Evolutionary conservation across 2,888 invertebrate genomes (phyloP).

Genomic region (Hirudinaria manillensis): DNA sequence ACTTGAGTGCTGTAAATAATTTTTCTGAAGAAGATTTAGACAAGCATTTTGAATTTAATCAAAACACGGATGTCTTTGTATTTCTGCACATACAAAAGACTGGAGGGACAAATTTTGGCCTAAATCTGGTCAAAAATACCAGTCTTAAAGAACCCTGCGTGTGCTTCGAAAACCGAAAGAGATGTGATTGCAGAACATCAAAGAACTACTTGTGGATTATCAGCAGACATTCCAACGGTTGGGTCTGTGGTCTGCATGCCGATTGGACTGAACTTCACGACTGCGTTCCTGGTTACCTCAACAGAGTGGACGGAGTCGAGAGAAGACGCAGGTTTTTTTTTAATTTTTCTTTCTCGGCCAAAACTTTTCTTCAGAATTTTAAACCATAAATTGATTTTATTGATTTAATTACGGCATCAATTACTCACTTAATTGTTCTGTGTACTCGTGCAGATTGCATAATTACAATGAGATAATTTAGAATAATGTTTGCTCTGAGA

Average conservation of each 20-base stretch:
- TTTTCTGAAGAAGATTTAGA: conserved; percentile 31
- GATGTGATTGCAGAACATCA: conserved; percentile 57
- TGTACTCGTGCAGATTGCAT: too few relatives aligned
- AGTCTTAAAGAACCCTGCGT: conserved; percentile 86
- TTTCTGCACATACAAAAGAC: conserved; percentile 98
- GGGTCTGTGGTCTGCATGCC: conserved; percentile 83
- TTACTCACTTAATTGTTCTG: too few relatives aligned
- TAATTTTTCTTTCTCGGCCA: not conserved
- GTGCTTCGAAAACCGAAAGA: conserved; percentile 79
- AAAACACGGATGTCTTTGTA: conserved; percentile 80
- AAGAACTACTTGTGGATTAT: conserved; percentile 70
- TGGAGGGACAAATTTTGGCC: conserved; percentile 91
- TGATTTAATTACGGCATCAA: not conserved
- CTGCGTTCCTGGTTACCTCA: conserved; percentile 70
- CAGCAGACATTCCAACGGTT: conserved; percentile 59
- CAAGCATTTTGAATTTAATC: conserved; percentile 33
- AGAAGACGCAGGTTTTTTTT: conserved; percentile 63
- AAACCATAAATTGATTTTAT: not conserved
- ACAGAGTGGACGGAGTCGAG: conserved; percentile 78
- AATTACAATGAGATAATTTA: too few relatives aligned
- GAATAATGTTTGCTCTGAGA: too few relatives aligned
- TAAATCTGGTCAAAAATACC: conserved; percentile 88
- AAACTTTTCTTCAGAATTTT: not conserved
- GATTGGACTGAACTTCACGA: conserved; percentile 85
- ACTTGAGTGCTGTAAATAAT: conserved; percentile 3